A percentile compares a stretch with the other conserved stretches of the same genome.
These are phyloP conservation scores for Anisognathus igniventris DNA, from an alignment of 2,797 vertebrate species.

Conservation along the genomic window DNA sequence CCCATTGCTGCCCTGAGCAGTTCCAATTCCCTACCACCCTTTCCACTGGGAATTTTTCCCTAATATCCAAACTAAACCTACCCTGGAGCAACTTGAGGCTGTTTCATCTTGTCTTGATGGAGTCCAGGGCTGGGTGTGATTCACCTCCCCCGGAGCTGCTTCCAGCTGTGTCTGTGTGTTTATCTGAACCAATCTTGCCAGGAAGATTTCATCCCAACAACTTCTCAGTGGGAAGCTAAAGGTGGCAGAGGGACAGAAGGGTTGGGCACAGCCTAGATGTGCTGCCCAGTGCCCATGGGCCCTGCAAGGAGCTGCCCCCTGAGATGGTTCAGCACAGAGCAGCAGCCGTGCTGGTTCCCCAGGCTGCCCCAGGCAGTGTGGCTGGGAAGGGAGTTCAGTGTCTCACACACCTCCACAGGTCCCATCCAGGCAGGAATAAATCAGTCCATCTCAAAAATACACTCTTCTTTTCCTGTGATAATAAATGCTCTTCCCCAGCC, in stretches of 20 bases:
- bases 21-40: background rate
- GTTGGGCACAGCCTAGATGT: background rate
- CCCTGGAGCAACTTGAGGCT: background rate
- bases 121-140: background rate
- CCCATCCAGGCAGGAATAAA: background rate
- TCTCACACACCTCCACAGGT: background rate
- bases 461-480: background rate
- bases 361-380: background rate
- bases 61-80: background rate
- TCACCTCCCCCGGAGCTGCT: background rate
- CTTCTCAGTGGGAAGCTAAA: background rate
- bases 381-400: background rate
- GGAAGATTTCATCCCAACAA: background rate
- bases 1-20: background rate
- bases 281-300: background rate
- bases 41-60: background rate
- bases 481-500: background rate
- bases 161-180: background rate
- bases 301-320: background rate
- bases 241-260: background rate
- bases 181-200: background rate
- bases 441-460: background rate
- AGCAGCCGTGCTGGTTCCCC: fast-evolving
- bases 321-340: background rate
- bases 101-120: background rate